A percentile compares a stretch with the other conserved stretches of the same genome.
phyloP scores from a whole-genome alignment of 2,797 vertebrate genomes.

The Hemibagrus guttatus region DNA sequence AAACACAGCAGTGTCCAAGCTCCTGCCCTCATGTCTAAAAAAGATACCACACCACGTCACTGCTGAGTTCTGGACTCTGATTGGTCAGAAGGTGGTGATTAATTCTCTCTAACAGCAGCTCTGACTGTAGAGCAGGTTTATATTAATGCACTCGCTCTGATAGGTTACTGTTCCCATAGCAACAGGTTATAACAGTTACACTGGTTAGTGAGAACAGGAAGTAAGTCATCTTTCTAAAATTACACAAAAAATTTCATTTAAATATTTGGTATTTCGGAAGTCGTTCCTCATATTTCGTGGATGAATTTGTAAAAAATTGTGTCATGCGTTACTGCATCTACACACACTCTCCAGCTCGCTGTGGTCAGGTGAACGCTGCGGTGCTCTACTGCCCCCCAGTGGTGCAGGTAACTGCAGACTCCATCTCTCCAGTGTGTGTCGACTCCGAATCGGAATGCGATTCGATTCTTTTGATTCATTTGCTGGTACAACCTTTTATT shows the following conservation, averaged over 20 bases:
- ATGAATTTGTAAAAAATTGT: no score
- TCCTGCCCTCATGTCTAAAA: no score
- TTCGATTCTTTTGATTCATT: background rate
- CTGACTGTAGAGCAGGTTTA: background rate
- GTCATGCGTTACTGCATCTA: background rate
- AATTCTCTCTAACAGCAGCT: background rate
- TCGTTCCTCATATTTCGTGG: no score
- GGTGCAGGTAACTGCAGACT: background rate
- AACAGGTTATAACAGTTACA: no score
- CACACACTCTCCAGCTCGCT: background rate
- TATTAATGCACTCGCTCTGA: background rate
- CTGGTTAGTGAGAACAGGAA: no score
- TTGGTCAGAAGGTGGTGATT: background rate
- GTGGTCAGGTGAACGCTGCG: background rate
- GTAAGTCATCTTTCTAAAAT: no score
- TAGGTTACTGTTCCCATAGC: background rate
- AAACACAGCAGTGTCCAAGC: no score
- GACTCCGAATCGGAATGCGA: background rate
- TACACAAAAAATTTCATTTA: no score
- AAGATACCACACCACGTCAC: background rate
- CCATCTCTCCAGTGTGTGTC: background rate
- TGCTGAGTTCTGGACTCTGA: background rate
- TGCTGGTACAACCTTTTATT: no score
- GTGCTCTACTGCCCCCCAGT: background rate
- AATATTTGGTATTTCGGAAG: no score